phyloP scores from a whole-genome alignment of 2,113 vertebrate species.

The Ceratotherium simum region DNA sequence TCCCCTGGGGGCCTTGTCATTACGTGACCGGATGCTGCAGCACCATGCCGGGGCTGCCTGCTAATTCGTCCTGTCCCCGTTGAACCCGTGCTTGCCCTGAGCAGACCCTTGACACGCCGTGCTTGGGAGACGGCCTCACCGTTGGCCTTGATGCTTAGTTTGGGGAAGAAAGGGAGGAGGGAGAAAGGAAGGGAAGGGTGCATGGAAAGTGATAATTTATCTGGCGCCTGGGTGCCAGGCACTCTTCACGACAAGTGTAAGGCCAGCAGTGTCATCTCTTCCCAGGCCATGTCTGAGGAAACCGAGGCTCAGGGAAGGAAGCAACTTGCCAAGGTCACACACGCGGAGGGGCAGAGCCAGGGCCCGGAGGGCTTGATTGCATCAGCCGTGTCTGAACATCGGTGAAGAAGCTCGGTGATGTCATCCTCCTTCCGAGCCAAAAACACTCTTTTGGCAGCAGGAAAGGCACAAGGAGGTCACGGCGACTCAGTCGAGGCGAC shows the following conservation, averaged over 20 bases:
- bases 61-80: accelerated
- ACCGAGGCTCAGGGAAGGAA: accelerated
- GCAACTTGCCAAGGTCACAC: neutral
- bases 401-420: accelerated
- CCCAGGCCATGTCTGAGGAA: accelerated
- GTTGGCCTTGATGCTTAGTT: accelerated
- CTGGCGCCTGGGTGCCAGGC: accelerated
- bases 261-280: accelerated
- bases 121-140: accelerated
- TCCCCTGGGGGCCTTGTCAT: accelerated
- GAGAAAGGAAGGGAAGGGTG: neutral
- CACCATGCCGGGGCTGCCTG: accelerated
- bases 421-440: neutral
- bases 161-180: neutral
- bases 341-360: accelerated
- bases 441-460: neutral
- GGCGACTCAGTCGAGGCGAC: neutral
- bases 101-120: accelerated
- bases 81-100: neutral
- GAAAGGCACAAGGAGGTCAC: neutral
- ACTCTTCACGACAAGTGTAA: accelerated
- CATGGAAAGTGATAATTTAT: accelerated
- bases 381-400: accelerated
- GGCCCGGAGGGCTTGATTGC: accelerated
- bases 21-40: neutral